Evolutionary conservation across 1,140 invertebrate species (phyloP).

Genomic region (Octopus bimaculoides): DNA sequence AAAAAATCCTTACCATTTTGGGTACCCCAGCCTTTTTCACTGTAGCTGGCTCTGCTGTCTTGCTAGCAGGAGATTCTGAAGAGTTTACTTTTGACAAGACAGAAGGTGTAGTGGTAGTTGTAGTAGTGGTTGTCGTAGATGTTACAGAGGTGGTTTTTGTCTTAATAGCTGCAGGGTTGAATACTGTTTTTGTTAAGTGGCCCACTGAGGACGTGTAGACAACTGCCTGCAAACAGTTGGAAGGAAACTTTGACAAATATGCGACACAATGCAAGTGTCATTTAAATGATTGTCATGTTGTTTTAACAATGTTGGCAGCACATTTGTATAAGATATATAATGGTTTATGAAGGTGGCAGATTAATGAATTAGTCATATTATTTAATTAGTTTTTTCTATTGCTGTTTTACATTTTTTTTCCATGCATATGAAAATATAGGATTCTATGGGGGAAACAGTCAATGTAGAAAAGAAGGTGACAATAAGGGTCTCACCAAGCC

Average conservation of each 20-base stretch:
- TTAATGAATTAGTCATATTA: no score
- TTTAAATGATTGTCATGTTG: no score
- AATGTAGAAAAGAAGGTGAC: no score
- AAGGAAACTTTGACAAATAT: background rate
- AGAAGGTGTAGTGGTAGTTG: slow-evolving; percentile 24
- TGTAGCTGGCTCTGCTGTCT: slow-evolving; percentile 66
- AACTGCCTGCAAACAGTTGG: slow-evolving; percentile 26
- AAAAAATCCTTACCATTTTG: slow-evolving; percentile 47
- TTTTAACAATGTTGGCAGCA: no score
- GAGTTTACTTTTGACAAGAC: no score
- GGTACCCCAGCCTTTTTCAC: slow-evolving; percentile 66
- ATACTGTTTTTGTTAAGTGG: slow-evolving; percentile 60
- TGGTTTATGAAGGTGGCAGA: no score
- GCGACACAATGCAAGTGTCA: background rate
- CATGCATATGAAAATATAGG: no score
- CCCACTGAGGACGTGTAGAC: slow-evolving; percentile 48
- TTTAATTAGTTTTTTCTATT: no score
- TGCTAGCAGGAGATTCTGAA: slow-evolving; percentile 52
- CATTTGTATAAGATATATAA: no score
- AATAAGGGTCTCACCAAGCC: no score
- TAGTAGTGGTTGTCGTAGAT: slow-evolving; percentile 33
- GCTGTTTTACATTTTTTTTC: no score
- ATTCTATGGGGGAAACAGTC: no score
- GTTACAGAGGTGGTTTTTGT: slow-evolving; percentile 20
- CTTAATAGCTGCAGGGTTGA: slow-evolving; percentile 56